Evolutionary conservation across 53 echinoderm and acorn worm species (phyloP).

Genomic region (Temnopleurus reevesii): DNA sequence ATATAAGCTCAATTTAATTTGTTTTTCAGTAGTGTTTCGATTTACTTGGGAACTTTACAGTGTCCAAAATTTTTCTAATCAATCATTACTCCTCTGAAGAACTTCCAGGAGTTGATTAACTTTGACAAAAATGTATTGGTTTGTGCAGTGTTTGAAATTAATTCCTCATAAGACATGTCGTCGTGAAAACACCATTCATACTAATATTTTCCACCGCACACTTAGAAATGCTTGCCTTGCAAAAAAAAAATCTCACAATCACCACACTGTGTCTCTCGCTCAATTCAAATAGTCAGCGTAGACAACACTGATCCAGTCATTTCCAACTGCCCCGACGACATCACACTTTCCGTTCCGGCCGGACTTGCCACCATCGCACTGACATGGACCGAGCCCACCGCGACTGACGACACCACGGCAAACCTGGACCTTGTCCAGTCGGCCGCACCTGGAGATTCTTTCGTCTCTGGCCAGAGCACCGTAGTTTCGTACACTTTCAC

Average conservation of each 20-base stretch:
- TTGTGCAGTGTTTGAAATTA: too few relatives aligned
- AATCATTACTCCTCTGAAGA: too few relatives aligned
- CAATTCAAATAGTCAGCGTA: neutral
- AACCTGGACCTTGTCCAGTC: neutral
- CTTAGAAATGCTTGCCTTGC: too few relatives aligned
- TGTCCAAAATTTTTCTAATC: too few relatives aligned
- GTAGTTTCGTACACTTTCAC: conserved; percentile 58
- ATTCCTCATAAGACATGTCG: too few relatives aligned
- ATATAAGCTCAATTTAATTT: too few relatives aligned
- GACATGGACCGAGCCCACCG: conserved; percentile 62
- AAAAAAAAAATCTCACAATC: neutral
- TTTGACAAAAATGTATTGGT: too few relatives aligned
- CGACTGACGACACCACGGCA: conserved; percentile 58
- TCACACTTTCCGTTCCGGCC: neutral
- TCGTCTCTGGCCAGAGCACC: conserved; percentile 52
- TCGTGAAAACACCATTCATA: too few relatives aligned
- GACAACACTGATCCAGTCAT: conserved; percentile 63
- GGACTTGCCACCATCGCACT: conserved; percentile 33
- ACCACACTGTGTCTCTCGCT: neutral
- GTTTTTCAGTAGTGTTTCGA: too few relatives aligned
- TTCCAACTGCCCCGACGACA: conserved; percentile 54
- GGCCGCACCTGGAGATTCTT: conserved; percentile 32
- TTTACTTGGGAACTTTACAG: too few relatives aligned
- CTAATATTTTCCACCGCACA: too few relatives aligned
- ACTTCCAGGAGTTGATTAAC: too few relatives aligned